Evolutionary conservation across 1,140 invertebrate genomes (phyloP), one percentile per base, ranked within the genome.

Genomic region (Orchesella cincta): DNA sequence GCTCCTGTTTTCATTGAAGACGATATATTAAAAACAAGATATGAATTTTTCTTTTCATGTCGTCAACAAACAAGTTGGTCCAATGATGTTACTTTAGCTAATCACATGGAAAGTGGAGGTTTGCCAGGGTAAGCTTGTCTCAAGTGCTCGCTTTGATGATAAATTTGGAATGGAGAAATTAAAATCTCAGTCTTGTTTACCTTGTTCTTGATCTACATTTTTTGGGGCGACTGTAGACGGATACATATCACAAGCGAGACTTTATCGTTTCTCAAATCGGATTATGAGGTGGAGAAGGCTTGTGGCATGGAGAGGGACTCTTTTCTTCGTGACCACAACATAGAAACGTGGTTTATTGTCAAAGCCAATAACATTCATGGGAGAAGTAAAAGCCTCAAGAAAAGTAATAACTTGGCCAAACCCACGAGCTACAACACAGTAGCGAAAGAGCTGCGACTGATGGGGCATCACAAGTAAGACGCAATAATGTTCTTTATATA

Each of bases 161-260:
- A n/a, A n/a, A n/a, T n/a, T n/a, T n/a, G n/a, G n/a, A n/a, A n/a
- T n/a, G n/a, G n/a, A n/a, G 52, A 75, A 70, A 31, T 34, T 67
- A 14, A 74, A 34, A 3, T 39, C 18, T 34, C 16, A 62, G 29
- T 64, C 20, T 73, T 20, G 0, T n/a, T 46, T 54, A 46, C 31
- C 23, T 33, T 77, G 34, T 77, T 76, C 31, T 77, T 46, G 74
- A 76, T 39, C 20, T 35, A 51, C 73, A 62, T 5, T 57, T 67
- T 36, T 57, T 46, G 54, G 54, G 54, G 54, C 23, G 54, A 57
- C 23, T 5, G 8, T 85, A 96, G 95, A 51, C 90, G 95, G 71
- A 93, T 98, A n/a, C 96, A 98, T 85, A 94, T 98, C 74, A 98
- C 96, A 0, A 92, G 93, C 84, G 94, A 96, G 83, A 97, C 96